These are phyloP conservation scores for Hemistola chrysoprasaria DNA, from an alignment of 2,888 invertebrate genomes.

Conservation along the genomic window DNA sequence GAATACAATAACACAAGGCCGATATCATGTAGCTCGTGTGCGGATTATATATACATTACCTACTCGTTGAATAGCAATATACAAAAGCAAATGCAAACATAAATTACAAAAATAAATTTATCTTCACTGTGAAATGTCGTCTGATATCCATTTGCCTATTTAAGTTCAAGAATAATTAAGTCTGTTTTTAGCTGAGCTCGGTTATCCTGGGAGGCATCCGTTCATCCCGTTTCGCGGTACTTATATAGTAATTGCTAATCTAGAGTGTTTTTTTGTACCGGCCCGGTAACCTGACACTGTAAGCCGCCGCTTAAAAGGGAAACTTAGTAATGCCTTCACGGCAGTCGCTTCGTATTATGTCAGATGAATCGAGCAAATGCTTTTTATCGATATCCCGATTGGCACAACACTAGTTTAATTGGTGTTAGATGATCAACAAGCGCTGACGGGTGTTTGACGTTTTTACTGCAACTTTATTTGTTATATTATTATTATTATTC, in stretches of 20 bases:
- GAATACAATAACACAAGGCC: too few relatives aligned
- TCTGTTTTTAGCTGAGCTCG: conserved; percentile 36
- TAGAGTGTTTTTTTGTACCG: conserved; percentile 43
- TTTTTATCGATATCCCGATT: conserved; percentile 60
- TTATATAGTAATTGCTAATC: conserved; percentile 62
- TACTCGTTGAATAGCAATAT: too few relatives aligned
- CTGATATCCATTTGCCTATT: conserved; percentile 47
- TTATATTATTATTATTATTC: too few relatives aligned
- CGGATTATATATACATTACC: too few relatives aligned
- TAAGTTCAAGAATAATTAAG: conserved; percentile 47
- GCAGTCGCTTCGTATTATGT: conserved; percentile 66
- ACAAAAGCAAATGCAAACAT: conserved; percentile 25
- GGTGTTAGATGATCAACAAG: conserved; percentile 40
- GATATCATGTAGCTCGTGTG: too few relatives aligned
- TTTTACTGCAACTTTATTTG: conserved; percentile 20
- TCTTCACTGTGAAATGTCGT: conserved; percentile 37
- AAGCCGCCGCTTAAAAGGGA: conserved; percentile 66
- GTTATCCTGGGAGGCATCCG: conserved; percentile 54
- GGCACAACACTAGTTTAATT: conserved; percentile 68
- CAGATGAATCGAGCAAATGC: conserved; percentile 43
- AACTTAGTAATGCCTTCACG: conserved; percentile 71
- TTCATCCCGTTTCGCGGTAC: conserved; percentile 46
- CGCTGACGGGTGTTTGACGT: conserved; percentile 29
- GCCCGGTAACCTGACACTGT: conserved; percentile 64
- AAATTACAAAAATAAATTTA: conserved; percentile 45